Conservation (phyloP, 2,113 vertebrate genomes). For the Hyperoodon ampullatus region DNA sequence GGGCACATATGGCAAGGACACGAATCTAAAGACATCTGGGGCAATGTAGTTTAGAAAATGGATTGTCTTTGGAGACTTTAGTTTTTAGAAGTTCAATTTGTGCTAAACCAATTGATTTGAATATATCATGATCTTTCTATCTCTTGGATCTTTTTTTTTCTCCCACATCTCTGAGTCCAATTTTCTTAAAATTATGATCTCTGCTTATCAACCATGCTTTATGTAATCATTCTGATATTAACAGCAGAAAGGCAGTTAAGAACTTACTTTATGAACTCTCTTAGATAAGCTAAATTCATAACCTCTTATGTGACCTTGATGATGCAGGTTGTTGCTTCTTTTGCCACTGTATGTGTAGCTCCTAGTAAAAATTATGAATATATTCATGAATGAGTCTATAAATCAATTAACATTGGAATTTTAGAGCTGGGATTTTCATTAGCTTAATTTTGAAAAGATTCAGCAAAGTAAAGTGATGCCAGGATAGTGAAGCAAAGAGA, state of each 20-base stretch:
- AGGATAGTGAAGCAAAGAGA: not conserved
- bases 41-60: not conserved
- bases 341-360: not conserved
- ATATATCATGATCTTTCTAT: not conserved
- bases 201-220: not conserved
- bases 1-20: fast-evolving
- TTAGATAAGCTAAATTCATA: not conserved
- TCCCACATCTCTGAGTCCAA: not conserved
- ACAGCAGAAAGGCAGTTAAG: not conserved
- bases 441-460: not conserved
- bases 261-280: not conserved
- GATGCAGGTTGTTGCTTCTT: not conserved
- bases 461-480: not conserved
- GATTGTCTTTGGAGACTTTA: not conserved
- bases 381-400: not conserved
- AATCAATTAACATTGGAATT: constrained; percentile 1
- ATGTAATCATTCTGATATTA: not conserved
- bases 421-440: not conserved
- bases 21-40: not conserved
- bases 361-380: not conserved
- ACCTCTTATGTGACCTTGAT: not conserved
- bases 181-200: not conserved
- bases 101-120: not conserved
- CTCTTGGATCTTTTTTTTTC: not conserved
- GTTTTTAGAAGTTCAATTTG: not conserved